Evolutionary conservation across 2,888 invertebrate genomes (phyloP).

Genomic region (Phragmatobia fuliginosa): DNA sequence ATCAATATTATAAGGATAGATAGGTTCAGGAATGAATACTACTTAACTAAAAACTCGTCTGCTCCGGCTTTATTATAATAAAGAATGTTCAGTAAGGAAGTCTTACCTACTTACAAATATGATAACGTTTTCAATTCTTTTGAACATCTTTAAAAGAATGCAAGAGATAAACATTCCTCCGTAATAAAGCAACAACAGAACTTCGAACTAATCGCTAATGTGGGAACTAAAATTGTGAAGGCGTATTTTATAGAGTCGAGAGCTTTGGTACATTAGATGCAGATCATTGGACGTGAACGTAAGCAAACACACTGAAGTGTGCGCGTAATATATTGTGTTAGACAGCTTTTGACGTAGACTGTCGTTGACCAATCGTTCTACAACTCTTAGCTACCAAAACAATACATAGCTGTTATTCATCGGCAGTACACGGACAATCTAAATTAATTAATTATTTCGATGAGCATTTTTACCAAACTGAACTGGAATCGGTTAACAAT

Average conservation of each 20-base stretch:
- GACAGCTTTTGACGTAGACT: conserved; percentile 37
- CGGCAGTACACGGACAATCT: neutral
- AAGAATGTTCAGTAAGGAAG: neutral
- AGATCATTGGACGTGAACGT: conserved; percentile 44
- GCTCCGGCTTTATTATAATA: neutral
- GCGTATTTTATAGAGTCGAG: conserved; percentile 38
- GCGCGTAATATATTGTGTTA: conserved; percentile 41
- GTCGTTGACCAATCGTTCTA: conserved; percentile 27
- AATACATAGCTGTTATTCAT: conserved; percentile 34
- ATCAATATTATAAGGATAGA: neutral
- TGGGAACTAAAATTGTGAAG: conserved; percentile 25
- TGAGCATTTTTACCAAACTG: too few species aligned
- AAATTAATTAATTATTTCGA: too few species aligned
- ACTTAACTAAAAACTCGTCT: neutral
- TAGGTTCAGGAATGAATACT: neutral
- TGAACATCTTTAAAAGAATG: conserved; percentile 21
- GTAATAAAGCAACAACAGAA: conserved; percentile 9
- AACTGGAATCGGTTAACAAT: too few species aligned
- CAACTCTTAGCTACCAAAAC: conserved; percentile 7
- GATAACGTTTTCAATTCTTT: neutral
- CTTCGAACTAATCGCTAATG: conserved; percentile 14
- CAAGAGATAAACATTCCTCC: neutral
- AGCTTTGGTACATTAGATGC: conserved; percentile 45
- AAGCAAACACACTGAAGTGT: conserved; percentile 46
- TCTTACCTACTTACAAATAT: neutral